A percentile compares a stretch with the other conserved stretches of the same genome.
These are phyloP conservation scores for Calliphora vomitoria DNA, from an alignment of 2,888 invertebrate genomes.

Conservation along the genomic window DNA sequence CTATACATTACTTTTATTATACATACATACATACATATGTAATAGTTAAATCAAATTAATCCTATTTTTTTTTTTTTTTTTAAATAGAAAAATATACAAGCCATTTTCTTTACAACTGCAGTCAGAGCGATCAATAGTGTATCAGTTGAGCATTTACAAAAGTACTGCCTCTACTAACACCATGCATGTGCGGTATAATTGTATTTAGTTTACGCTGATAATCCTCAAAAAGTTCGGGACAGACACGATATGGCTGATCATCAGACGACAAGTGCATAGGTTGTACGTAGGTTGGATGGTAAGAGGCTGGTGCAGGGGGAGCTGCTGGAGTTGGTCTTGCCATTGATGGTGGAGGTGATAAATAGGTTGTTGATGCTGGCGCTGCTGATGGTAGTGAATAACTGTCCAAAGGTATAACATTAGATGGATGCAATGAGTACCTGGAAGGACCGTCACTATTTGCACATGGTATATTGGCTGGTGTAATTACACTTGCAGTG, in stretches of 20 bases:
- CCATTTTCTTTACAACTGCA: not conserved
- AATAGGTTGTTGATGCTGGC: not conserved
- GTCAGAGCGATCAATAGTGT: conserved; percentile 21
- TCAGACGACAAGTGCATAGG: conserved; percentile 46
- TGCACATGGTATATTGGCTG: not conserved
- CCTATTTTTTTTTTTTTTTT: not conserved
- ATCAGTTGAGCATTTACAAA: conserved; percentile 44
- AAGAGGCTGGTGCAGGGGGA: conserved; percentile 47
- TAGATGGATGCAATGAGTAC: conserved; percentile 39
- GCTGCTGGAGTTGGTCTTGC: conserved; percentile 15
- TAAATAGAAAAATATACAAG: not conserved
- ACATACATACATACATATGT: not conserved
- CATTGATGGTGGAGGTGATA: not conserved
- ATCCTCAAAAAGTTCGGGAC: conserved; percentile 63
- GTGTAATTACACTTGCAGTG: not conserved
- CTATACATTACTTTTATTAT: not conserved
- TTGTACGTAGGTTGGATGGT: not conserved
- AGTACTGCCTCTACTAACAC: conserved; percentile 4
- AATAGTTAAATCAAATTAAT: not conserved
- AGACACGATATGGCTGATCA: conserved; percentile 65
- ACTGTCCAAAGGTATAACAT: not conserved
- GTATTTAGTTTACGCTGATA: conserved; percentile 49
- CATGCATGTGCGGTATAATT: not conserved
- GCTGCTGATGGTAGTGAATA: not conserved
- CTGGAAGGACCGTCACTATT: conserved; percentile 37